Percentiles rank a stretch among this genome's conserved stretches.
phyloP scores from a whole-genome alignment of 2,113 vertebrate genomes.

The Pollimyrus isidori region DNA sequence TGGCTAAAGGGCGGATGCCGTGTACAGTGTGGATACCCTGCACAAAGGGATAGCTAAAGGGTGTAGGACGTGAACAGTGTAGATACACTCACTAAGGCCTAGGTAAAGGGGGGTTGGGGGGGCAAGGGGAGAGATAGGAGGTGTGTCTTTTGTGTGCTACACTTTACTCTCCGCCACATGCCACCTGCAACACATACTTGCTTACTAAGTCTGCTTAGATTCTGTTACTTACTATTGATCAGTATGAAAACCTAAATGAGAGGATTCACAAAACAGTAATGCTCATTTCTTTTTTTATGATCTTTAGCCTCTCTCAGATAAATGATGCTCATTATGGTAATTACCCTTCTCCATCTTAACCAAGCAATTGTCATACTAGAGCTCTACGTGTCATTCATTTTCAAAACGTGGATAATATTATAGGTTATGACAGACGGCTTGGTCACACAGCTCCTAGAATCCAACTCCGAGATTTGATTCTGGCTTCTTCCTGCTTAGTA shows the following conservation, averaged over 20 bases:
- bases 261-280: background rate
- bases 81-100: no score
- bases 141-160: background rate
- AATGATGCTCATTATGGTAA: background rate
- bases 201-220: background rate
- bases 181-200: background rate
- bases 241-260: background rate
- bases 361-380: background rate
- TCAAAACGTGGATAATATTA: background rate
- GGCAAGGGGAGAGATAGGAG: conserved; percentile 22
- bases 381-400: background rate
- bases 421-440: background rate
- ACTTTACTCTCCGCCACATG: background rate
- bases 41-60: no score
- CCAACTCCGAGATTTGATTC: background rate
- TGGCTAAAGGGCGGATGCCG: no score
- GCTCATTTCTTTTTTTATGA: background rate
- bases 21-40: no score
- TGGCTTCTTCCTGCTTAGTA: background rate
- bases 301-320: background rate
- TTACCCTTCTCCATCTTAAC: background rate
- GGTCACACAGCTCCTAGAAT: background rate
- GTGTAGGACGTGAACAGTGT: no score
- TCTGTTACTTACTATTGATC: background rate
- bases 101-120: no score